phyloP scores from a whole-genome alignment of 2,113 vertebrate genomes.

The Aythya baeri region DNA sequence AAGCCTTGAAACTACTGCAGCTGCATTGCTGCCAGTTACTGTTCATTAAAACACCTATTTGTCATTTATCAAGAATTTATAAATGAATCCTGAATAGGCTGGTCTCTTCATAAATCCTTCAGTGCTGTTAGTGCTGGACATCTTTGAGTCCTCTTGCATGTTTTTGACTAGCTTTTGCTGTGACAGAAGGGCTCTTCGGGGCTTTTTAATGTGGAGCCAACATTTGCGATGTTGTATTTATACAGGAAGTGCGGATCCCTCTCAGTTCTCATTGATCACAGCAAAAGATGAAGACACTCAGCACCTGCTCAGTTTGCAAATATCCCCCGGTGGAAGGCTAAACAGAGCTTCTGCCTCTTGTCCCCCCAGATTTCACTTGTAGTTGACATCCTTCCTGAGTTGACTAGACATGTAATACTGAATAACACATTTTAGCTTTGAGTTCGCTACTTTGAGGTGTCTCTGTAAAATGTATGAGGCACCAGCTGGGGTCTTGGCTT shows the following conservation, averaged over 20 bases:
- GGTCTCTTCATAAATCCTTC: not conserved
- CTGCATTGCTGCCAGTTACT: not conserved
- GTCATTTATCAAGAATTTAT: not conserved
- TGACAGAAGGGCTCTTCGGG: not conserved
- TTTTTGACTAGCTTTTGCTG: not conserved
- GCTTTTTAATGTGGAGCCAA: not conserved
- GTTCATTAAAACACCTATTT: not conserved
- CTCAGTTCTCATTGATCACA: not conserved
- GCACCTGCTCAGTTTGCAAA: not conserved
- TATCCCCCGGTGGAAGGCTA: not conserved
- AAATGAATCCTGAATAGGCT: not conserved
- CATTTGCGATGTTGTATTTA: not conserved
- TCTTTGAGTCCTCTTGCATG: not conserved
- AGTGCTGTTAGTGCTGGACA: not conserved
- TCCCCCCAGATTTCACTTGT: not conserved
- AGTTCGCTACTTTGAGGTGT: conserved; percentile 27
- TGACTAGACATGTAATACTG: not conserved
- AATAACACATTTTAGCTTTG: conserved; percentile 12
- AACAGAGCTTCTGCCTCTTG: not conserved
- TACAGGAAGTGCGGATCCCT: not conserved
- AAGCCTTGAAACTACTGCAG: not conserved
- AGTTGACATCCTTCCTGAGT: conserved; percentile 40
- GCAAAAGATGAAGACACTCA: not conserved
- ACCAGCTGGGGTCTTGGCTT: not conserved
- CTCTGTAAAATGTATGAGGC: conserved; percentile 43